Percentiles rank a stretch among this genome's conserved stretches.
These are phyloP conservation scores for Athalia rosae DNA, from an alignment of 2,888 invertebrate genomes.

Conservation along the genomic window DNA sequence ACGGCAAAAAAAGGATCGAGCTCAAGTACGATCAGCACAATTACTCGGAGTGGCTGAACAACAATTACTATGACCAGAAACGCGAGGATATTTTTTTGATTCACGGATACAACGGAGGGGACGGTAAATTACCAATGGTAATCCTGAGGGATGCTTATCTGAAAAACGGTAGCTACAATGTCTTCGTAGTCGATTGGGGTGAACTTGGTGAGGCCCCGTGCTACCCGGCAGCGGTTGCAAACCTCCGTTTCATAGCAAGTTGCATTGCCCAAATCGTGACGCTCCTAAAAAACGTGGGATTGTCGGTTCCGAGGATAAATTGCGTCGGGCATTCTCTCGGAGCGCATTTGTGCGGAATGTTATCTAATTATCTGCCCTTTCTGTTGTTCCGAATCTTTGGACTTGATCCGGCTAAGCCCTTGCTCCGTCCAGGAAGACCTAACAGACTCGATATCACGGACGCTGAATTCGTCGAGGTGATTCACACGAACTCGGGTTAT, in stretches of 20 bases:
- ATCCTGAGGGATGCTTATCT: slow-evolving; percentile 54
- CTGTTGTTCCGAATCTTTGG: slow-evolving; percentile 66
- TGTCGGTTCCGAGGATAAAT: slow-evolving; percentile 78
- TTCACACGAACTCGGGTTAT: slow-evolving; percentile 55
- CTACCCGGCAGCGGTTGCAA: slow-evolving; percentile 82
- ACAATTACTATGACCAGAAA: slow-evolving; percentile 46
- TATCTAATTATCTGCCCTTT: slow-evolving; percentile 83
- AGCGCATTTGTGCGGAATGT: slow-evolving; percentile 83
- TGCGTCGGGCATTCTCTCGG: slow-evolving; percentile 74
- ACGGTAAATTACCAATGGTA: slow-evolving; percentile 50
- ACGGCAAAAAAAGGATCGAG: slow-evolving; percentile 73
- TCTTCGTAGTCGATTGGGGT: slow-evolving; percentile 84
- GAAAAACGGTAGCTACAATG: slow-evolving; percentile 81
- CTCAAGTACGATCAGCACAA: slow-evolving; percentile 67
- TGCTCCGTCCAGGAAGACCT: slow-evolving; percentile 45
- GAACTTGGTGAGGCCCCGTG: slow-evolving; percentile 79
- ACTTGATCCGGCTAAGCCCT: slow-evolving; percentile 55
- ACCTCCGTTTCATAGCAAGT: slow-evolving; percentile 80
- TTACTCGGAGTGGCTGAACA: slow-evolving; percentile 62
- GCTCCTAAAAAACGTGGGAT: slow-evolving; percentile 77
- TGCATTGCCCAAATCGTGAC: slow-evolving; percentile 80
- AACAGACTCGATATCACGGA: slow-evolving; percentile 50
- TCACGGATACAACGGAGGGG: slow-evolving; percentile 56
- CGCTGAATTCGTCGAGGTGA: slow-evolving; percentile 52
- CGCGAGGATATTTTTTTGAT: slow-evolving; percentile 52